Evolutionary conservation across 2,797 vertebrate genomes (phyloP).

Genomic region (Artibeus jamaicensis): DNA sequence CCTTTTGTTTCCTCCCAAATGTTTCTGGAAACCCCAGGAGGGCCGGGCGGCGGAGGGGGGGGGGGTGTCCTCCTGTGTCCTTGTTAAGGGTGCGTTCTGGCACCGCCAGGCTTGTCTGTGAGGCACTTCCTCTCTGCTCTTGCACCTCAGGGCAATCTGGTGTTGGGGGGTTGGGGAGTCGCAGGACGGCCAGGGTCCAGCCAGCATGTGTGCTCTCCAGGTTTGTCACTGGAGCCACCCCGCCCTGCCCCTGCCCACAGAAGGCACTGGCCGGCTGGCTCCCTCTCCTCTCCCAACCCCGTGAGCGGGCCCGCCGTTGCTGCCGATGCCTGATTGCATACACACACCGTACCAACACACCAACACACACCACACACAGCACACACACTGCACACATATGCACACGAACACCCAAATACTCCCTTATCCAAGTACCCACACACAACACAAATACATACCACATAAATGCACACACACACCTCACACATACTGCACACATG

Average conservation of each 20-base stretch:
- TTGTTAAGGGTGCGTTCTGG: rapidly evolving
- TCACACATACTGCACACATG: no score
- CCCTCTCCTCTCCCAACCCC: not conserved
- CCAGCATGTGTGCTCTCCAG: not conserved
- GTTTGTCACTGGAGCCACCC: rapidly evolving
- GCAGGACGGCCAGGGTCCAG: rapidly evolving
- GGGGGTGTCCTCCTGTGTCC: not conserved
- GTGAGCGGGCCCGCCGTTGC: not conserved
- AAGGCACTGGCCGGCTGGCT: not conserved
- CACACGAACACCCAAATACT: not conserved
- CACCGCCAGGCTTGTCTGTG: rapidly evolving
- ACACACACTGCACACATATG: no score
- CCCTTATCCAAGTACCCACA: no score
- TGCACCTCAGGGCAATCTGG: not conserved
- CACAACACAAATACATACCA: no score
- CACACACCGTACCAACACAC: no score
- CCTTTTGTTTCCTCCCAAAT: not conserved
- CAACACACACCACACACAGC: no score
- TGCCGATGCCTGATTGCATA: not conserved
- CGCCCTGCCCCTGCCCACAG: not conserved
- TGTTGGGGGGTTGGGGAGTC: no score
- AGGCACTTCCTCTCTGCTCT: not conserved
- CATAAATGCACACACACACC: no score
- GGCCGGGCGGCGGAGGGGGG: no score
- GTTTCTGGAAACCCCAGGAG: not conserved